A percentile compares a stretch with the other conserved stretches of the same genome.
Conservation (phyloP, 2,888 invertebrate species). For the Opisthograptis luteolata region DNA sequence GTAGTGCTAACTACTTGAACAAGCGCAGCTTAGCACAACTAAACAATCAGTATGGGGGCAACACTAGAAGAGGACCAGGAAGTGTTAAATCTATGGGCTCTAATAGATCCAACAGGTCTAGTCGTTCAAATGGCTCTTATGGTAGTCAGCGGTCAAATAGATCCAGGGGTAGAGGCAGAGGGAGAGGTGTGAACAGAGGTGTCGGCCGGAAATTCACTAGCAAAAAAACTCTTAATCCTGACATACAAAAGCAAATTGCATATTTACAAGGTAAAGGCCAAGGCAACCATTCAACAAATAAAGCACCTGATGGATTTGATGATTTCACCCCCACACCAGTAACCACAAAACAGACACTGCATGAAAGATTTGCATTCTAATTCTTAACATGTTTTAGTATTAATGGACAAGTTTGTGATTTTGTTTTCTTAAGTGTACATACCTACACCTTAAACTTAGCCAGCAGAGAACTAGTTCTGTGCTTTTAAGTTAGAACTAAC, state of each 20-base stretch:
- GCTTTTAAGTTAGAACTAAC: too few species aligned
- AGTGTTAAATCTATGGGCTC: conserved; percentile 77
- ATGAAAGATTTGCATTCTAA: conserved; percentile 71
- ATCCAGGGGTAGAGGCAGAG: conserved; percentile 66
- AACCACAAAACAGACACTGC: conserved; percentile 69
- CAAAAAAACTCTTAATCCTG: conserved; percentile 71
- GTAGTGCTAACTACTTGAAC: conserved; percentile 69
- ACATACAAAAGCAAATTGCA: conserved; percentile 77
- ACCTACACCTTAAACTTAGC: conserved; percentile 3
- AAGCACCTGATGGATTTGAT: conserved; percentile 53
- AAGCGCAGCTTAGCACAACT: conserved; percentile 70
- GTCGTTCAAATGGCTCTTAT: conserved; percentile 60
- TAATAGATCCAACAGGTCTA: conserved; percentile 62
- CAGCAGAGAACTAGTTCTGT: too few species aligned
- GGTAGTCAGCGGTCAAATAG: conserved; percentile 58
- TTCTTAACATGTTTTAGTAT: not conserved
- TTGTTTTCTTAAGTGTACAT: conserved; percentile 23
- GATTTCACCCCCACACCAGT: conserved; percentile 72
- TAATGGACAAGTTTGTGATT: conserved; percentile 23
- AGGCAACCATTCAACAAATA: conserved; percentile 41
- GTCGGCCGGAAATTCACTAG: conserved; percentile 69
- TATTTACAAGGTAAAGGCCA: conserved; percentile 70
- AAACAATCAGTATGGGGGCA: conserved; percentile 66
- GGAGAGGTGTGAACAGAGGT: conserved; percentile 49
- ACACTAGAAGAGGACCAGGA: conserved; percentile 66